Evolutionary conservation across 1,140 invertebrate species (phyloP), one percentile per base, ranked within the genome.

Genomic region (Tyrophagus putrescentiae): DNA sequence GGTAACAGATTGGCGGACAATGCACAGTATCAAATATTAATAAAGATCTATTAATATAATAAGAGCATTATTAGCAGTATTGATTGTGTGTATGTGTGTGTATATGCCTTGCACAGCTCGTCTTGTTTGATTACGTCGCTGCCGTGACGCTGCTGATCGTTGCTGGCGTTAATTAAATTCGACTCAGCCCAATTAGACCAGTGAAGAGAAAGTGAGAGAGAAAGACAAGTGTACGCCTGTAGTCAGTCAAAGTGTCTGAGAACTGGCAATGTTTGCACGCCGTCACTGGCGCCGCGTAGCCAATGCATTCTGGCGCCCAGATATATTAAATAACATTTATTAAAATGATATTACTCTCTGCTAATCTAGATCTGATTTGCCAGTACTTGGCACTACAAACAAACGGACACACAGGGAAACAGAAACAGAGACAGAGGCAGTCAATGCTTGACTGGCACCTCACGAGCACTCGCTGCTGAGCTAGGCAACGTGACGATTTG

Each of bases 1-100:
- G 45, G 45, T 21, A 48, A 48, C 45, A 48, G 45, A 48, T 48
- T 48, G 45, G 45, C 45, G 31, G 45, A 48, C 45, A 48, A 6
- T 21, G 45, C 45, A 48, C 45, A 48, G 18, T 48, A 48, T 48
- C 45, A 48, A 48, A 48, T 48, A 48, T 48, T 48, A 48, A 48
- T 48, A 48, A 48, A 48, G 45, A 48, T 48, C 45, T 48, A 48
- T 48, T 48, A 48, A 48, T n/a, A n/a, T n/a, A n/a, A n/a, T 48
- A 48, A 7, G 45, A 21, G 7, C 45, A 48, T 48, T 48, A 48
- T 48, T 48, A 18, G 7, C 18, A 48, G 36, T 39, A 39, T 39
- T 39, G 36, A 39, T 39, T 39, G 36, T 39, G 13, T 39, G 36
- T 21, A 21, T 13, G 36, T 13, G 13, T 39, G 36, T 21, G 21